Conservation (phyloP, 2,113 vertebrate genomes). For the Heptranchias perlo region DNA sequence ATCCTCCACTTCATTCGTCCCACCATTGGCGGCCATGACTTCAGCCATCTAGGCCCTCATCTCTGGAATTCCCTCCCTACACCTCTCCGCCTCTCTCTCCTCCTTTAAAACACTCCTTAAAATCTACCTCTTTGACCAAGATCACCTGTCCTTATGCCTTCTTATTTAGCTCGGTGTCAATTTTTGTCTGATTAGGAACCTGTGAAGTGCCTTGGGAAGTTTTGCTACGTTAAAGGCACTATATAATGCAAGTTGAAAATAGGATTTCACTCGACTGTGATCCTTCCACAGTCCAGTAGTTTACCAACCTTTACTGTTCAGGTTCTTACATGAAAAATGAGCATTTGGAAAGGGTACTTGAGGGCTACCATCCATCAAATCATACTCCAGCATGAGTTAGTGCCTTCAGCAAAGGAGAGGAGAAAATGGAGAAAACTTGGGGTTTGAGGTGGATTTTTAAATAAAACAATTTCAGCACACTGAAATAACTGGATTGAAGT, state of each 20-base stretch:
- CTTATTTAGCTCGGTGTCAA: background rate
- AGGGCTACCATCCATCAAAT: background rate
- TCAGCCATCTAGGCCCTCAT: background rate
- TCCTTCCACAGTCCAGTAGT: background rate
- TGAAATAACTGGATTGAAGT: background rate
- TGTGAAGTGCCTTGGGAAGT: no score
- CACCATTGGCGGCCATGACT: background rate
- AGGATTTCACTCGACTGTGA: background rate
- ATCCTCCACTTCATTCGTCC: background rate
- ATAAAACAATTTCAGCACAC: background rate
- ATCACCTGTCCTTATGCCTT: background rate
- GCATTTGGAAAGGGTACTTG: background rate
- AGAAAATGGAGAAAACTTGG: background rate
- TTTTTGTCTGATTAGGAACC: background rate
- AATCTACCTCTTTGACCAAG: background rate
- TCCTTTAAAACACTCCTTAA: background rate
- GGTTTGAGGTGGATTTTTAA: background rate
- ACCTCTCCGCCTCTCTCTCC: background rate
- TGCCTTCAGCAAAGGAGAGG: background rate
- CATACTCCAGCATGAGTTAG: background rate
- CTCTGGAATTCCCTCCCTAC: background rate
- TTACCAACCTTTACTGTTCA: background rate
- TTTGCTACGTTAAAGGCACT: background rate
- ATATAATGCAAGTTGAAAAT: background rate
- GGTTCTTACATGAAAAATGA: background rate